Evolutionary conservation across 2,888 invertebrate genomes (phyloP), one percentile per base, ranked within the genome.

Genomic region (Tridacna gigas): DNA sequence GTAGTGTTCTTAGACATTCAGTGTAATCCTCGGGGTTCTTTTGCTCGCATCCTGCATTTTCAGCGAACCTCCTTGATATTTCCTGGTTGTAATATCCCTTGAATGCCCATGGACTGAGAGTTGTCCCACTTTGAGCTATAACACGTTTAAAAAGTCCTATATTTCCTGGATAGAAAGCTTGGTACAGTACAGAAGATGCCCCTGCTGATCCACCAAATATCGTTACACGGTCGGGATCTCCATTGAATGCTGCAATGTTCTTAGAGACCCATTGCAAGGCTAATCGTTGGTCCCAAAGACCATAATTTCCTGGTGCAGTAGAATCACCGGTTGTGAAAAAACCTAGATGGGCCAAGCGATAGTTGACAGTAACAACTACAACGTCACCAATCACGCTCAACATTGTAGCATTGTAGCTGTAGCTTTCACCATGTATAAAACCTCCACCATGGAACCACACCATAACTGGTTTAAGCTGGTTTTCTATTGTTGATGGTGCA

Each of bases 171-270:
- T 98, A 98, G 90, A 99, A 96, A 66, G 96, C 89, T 90, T 96
- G 96, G 22, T 95, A 94, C 56, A 97, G 97, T 15, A 98, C 98
- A 47, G 98, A 97, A 22, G 97, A 98, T 2, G 98, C 98, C 9
- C 99, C 98, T 51, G 98, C 98, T 78, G 98, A 98, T 95, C 98
- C 98, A 20, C 98, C 99, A 94, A 98, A 98, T 74, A 99, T 95
- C 97, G 99, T 98, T 73, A 98, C 97, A 93, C 97, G 98, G 91
- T 97, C 96, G 28, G 98, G 97, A 95, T 98, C 98, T 12, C 98
- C 98, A 56, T 92, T 93, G 78, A 93, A 92, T 66, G 83, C 77
- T 11, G 74, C 69, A 51, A 94, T 93, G 76, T 94, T 93, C 11
- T 90, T 84, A 67, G 92, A 86, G 2, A 93, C 89, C 95, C 95